Conservation (phyloP, 2,113 vertebrate genomes). For the Cercocebus atys region DNA sequence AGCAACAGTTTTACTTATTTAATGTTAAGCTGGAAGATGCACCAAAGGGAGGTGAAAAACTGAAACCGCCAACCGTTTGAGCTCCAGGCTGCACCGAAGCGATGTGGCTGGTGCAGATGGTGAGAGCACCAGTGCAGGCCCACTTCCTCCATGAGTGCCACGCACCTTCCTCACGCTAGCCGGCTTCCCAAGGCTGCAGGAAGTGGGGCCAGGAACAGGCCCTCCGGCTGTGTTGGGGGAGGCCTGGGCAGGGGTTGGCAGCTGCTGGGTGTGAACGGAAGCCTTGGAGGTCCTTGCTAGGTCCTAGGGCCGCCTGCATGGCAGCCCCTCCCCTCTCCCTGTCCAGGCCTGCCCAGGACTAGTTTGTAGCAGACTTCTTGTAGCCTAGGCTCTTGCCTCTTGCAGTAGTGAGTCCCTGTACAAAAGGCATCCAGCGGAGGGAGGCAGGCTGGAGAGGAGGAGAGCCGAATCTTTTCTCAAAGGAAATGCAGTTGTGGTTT, state of each 20-base stretch:
- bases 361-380: background rate
- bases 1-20: slow-evolving; percentile 1
- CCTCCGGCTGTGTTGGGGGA: background rate
- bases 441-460: slow-evolving; percentile 12
- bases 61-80: slow-evolving; percentile 61
- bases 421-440: background rate
- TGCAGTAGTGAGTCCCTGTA: background rate
- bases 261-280: background rate
- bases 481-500: slow-evolving; percentile 80
- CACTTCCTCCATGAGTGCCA: slow-evolving; percentile 69
- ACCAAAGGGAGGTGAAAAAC: slow-evolving; percentile 59
- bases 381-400: background rate
- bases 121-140: slow-evolving; percentile 25
- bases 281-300: background rate
- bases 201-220: slow-evolving; percentile 56
- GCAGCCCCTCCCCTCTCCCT: background rate
- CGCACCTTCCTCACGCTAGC: slow-evolving; percentile 25
- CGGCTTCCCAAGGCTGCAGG: slow-evolving; percentile 53
- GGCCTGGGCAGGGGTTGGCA: background rate
- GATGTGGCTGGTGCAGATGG: slow-evolving; percentile 50
- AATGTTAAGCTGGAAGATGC: slow-evolving; percentile 38
- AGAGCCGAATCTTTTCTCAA: slow-evolving; percentile 68
- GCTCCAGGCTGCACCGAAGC: background rate
- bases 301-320: background rate
- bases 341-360: background rate